phyloP scores from a whole-genome alignment of 2,113 vertebrate genomes.

The Neogobius melanostomus region DNA sequence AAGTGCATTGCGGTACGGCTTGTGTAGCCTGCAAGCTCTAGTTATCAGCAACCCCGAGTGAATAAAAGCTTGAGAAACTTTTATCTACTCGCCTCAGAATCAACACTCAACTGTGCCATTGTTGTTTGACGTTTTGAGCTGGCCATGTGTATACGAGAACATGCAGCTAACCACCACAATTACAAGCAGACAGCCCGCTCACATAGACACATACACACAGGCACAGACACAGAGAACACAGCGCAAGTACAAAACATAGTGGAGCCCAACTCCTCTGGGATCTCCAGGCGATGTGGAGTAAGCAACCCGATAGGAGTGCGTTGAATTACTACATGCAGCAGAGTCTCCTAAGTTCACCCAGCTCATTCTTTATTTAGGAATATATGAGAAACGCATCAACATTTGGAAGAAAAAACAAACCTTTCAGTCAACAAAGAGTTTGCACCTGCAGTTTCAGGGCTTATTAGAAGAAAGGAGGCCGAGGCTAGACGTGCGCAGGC shows the following conservation, averaged over 20 bases:
- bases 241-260: slow-evolving; percentile 40
- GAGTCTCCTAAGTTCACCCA: slow-evolving; percentile 45
- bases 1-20: no score
- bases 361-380: slow-evolving; percentile 73
- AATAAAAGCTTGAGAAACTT: no score
- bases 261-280: slow-evolving; percentile 52
- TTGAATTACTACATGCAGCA: slow-evolving; percentile 54
- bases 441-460: slow-evolving; percentile 52
- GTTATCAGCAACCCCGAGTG: no score
- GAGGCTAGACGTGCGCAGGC: slow-evolving; percentile 16
- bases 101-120: no score
- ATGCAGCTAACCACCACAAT: no score
- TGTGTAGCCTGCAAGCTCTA: no score
- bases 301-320: slow-evolving; percentile 51
- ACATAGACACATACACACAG: slow-evolving; percentile 14
- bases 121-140: no score
- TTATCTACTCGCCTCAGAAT: no score
- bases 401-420: slow-evolving; percentile 27
- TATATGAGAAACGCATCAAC: slow-evolving; percentile 41
- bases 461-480: slow-evolving; percentile 45
- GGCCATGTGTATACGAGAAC: no score
- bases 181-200: not conserved
- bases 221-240: slow-evolving; percentile 4
- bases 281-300: slow-evolving; percentile 56
- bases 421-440: not conserved